phyloP scores from a whole-genome alignment of 92 coral and sea anemone species.

The Meandrina meandrites region DNA sequence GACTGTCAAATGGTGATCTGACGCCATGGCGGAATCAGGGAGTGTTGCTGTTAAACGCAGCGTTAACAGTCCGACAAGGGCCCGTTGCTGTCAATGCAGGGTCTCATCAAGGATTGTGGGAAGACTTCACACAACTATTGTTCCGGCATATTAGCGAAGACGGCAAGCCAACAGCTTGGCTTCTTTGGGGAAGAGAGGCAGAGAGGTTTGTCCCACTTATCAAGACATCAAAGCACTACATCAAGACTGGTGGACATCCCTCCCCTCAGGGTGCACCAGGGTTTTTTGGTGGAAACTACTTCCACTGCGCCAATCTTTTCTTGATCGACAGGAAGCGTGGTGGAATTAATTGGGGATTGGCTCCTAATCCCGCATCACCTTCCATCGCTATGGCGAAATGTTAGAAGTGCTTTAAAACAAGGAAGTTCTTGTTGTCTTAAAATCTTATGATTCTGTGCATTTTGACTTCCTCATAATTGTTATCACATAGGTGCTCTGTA shows the following conservation, averaged over 20 bases:
- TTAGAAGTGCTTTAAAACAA: too few relatives aligned
- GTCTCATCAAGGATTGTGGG: slow-evolving; percentile 1
- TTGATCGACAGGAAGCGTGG: neutral
- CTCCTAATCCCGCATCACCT: too few relatives aligned
- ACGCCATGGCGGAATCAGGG: slow-evolving; percentile 11
- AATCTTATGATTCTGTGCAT: too few relatives aligned
- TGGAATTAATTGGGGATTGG: neutral
- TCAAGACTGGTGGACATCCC: slow-evolving; percentile 19
- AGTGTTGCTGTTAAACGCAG: slow-evolving; percentile 27
- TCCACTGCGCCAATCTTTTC: slow-evolving; percentile 10
- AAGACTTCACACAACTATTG: neutral
- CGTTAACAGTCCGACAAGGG: slow-evolving; percentile 16
- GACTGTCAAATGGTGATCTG: slow-evolving; percentile 19
- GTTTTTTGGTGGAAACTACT: slow-evolving; percentile 22
- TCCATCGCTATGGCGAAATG: too few relatives aligned
- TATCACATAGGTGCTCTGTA: too few relatives aligned
- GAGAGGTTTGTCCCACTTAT: neutral
- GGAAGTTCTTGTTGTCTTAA: too few relatives aligned
- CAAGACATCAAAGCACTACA: neutral
- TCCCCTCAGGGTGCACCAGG: neutral
- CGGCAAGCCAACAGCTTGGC: neutral
- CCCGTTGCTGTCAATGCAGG: too few relatives aligned
- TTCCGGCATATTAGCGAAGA: neutral
- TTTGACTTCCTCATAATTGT: too few relatives aligned
- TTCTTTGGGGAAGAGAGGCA: slow-evolving; percentile 25